A percentile compares a stretch with the other conserved stretches of the same genome.
phyloP scores from a whole-genome alignment of 2,888 invertebrate species.

The Tupiocoris notatus region DNA sequence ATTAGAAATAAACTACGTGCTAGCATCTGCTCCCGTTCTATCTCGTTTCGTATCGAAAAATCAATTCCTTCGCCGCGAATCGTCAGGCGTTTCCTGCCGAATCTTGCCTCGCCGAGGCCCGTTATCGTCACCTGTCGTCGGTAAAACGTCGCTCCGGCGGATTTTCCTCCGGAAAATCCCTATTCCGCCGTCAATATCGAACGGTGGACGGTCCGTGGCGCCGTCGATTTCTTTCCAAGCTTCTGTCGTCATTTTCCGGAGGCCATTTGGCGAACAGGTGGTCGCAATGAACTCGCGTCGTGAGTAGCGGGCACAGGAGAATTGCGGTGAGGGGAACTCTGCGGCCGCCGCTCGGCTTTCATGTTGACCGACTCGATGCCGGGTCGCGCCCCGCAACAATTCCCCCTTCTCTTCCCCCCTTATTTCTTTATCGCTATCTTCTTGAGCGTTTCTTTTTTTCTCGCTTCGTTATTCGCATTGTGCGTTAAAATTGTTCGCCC shows the following conservation, averaged over 20 bases:
- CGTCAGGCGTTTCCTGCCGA: too few relatives aligned
- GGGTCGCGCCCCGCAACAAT: constrained; percentile 34
- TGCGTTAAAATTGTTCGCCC: too few relatives aligned
- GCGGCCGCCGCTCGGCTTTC: constrained; percentile 33
- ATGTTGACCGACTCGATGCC: constrained; percentile 41
- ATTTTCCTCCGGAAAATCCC: background rate
- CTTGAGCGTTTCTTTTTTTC: too few relatives aligned
- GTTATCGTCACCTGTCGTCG: background rate
- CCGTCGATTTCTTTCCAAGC: background rate
- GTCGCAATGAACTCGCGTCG: constrained; percentile 33
- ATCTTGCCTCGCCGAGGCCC: too few relatives aligned
- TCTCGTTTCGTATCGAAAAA: background rate
- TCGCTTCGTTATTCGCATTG: too few relatives aligned
- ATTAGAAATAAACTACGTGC: background rate
- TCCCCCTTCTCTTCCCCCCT: constrained; percentile 27
- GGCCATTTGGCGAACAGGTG: constrained; percentile 47
- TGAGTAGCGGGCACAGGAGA: background rate
- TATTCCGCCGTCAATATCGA: background rate
- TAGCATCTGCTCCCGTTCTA: too few relatives aligned
- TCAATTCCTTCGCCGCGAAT: background rate
- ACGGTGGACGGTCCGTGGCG: background rate
- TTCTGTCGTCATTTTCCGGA: constrained; percentile 7
- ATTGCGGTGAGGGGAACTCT: background rate
- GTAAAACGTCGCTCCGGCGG: background rate
- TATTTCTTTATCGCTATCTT: too few relatives aligned